These are phyloP conservation scores for Lordiphosa clarofinis DNA, from an alignment of 1,140 invertebrate genomes.

Conservation along the genomic window DNA sequence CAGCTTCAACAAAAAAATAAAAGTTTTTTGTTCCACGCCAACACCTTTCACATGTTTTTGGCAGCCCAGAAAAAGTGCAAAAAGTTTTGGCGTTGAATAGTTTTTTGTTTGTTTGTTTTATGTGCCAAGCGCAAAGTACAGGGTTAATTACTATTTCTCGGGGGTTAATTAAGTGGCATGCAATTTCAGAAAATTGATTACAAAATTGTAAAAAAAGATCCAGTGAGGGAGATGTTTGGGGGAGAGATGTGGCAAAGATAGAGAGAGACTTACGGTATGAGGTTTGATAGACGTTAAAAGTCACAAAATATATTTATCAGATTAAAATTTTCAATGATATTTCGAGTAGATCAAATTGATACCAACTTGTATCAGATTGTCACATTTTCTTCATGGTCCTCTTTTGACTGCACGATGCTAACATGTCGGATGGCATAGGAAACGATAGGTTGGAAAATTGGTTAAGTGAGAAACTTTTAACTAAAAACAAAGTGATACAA, in stretches of 20 bases:
- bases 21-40: constrained; percentile 50
- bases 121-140: constrained; percentile 52
- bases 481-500: too few relatives aligned
- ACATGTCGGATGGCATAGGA: too few relatives aligned
- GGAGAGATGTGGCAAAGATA: background rate
- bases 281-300: constrained; percentile 8
- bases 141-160: constrained; percentile 57
- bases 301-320: too few relatives aligned
- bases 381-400: too few relatives aligned
- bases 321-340: too few relatives aligned
- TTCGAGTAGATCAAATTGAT: too few relatives aligned
- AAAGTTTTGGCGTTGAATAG: constrained; percentile 43
- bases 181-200: constrained; percentile 54
- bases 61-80: constrained; percentile 54
- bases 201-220: constrained; percentile 26
- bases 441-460: too few relatives aligned
- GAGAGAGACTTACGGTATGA: constrained; percentile 15
- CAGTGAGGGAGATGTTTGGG: constrained; percentile 8
- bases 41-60: constrained; percentile 71
- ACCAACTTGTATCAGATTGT: too few relatives aligned
- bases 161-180: constrained; percentile 62
- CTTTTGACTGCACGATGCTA: too few relatives aligned
- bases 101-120: constrained; percentile 37
- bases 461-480: too few relatives aligned
- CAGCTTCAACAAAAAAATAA: constrained; percentile 46